phyloP scores from a whole-genome alignment of 1,140 invertebrate species.

The Panagrolaimus sp. region DNA sequence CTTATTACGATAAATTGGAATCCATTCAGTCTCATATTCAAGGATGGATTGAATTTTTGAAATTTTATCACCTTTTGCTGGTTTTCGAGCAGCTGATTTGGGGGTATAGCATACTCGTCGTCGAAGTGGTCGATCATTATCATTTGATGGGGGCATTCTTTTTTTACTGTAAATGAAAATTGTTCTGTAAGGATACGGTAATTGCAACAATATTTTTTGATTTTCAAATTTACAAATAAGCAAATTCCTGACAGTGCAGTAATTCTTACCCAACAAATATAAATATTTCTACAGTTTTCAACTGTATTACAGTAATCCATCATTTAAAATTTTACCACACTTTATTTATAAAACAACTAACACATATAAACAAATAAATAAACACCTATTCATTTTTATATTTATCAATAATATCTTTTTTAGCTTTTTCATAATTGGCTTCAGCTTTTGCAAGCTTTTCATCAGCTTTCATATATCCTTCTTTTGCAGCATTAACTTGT shows the following conservation, averaged over 20 bases:
- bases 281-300: background rate
- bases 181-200: background rate
- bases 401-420: background rate
- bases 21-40: conserved; percentile 4
- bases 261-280: too few relatives aligned
- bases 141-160: background rate
- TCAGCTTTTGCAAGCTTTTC: too few relatives aligned
- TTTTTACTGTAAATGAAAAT: background rate
- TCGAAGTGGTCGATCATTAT: background rate
- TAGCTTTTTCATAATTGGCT: too few relatives aligned
- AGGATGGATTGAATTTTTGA: background rate
- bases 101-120: background rate
- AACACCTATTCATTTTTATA: background rate
- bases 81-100: too few relatives aligned
- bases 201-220: too few relatives aligned
- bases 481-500: too few relatives aligned
- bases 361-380: background rate
- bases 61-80: background rate
- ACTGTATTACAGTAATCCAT: too few relatives aligned
- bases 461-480: too few relatives aligned
- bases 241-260: too few relatives aligned
- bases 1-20: background rate
- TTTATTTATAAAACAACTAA: background rate
- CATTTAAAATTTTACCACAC: background rate
- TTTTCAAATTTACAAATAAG: too few relatives aligned